These are phyloP conservation scores for Planiliza haematocheilus DNA, from an alignment of 2,113 vertebrate genomes.

Conservation along the genomic window DNA sequence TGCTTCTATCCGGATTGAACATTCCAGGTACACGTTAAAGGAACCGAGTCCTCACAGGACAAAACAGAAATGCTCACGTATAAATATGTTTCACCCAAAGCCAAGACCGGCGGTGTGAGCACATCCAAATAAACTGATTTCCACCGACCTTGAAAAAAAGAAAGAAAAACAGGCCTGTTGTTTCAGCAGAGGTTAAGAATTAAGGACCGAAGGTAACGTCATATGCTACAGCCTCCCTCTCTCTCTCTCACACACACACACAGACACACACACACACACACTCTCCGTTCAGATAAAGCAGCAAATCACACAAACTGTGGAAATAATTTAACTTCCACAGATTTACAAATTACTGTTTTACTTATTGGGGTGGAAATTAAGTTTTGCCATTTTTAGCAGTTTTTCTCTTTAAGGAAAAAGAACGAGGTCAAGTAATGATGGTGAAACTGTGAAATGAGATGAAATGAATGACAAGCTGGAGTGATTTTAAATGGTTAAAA, in stretches of 20 bases:
- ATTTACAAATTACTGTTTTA: constrained; percentile 7
- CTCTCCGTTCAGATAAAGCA: constrained; percentile 7
- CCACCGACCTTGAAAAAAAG: constrained; percentile 67
- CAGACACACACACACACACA: too few relatives aligned
- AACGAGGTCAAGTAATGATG: constrained; percentile 44
- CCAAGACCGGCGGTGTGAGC: constrained; percentile 34
- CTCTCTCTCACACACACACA: too few relatives aligned
- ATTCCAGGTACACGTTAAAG: constrained; percentile 72
- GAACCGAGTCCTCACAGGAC: constrained; percentile 53
- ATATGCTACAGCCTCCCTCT: neutral
- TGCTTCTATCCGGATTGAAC: constrained; percentile 59
- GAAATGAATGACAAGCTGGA: constrained; percentile 42
- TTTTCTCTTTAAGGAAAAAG: constrained; percentile 32
- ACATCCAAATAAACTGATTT: constrained; percentile 73
- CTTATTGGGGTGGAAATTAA: neutral
- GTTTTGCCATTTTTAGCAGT: constrained; percentile 15
- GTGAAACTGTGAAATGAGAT: constrained; percentile 50
- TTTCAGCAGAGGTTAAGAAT: constrained; percentile 53
- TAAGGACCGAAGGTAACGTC: constrained; percentile 51
- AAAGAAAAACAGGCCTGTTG: constrained; percentile 69
- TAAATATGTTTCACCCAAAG: constrained; percentile 65
- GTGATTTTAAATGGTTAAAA: constrained; percentile 9
- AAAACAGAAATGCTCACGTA: constrained; percentile 67
- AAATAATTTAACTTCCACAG: constrained; percentile 1
- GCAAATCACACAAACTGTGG: constrained; percentile 13